phyloP scores from a whole-genome alignment of 2,888 invertebrate genomes.

The Tinea semifulvella region DNA sequence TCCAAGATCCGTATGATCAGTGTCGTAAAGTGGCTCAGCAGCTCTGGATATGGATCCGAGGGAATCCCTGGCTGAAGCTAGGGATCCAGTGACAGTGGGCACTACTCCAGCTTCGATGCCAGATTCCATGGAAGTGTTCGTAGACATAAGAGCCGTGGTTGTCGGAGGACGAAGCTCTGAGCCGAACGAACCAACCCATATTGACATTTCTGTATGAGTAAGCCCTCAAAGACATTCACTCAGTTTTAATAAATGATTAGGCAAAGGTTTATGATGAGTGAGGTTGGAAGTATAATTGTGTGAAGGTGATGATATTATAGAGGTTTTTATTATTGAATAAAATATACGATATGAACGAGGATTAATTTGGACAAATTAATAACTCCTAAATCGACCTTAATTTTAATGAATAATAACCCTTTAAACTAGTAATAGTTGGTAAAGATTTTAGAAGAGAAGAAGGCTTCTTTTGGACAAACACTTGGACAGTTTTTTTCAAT shows the following conservation, averaged over 20 bases:
- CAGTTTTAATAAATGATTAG: neutral
- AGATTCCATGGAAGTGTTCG: slow-evolving; percentile 68
- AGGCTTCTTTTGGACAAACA: slow-evolving; percentile 23
- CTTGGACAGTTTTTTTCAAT: slow-evolving; percentile 19
- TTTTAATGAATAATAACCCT: neutral
- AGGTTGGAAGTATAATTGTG: too few species aligned
- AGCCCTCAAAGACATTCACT: slow-evolving; percentile 2
- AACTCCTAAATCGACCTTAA: too few species aligned
- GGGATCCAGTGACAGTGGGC: slow-evolving; percentile 78
- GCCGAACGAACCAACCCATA: slow-evolving; percentile 58
- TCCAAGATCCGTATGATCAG: slow-evolving; percentile 82
- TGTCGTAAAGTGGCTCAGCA: slow-evolving; percentile 74
- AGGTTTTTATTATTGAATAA: too few species aligned
- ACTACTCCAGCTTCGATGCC: slow-evolving; percentile 74
- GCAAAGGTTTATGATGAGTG: too few species aligned
- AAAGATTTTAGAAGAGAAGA: slow-evolving; percentile 1
- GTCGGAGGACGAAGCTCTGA: slow-evolving; percentile 41
- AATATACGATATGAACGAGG: too few species aligned
- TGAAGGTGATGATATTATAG: too few species aligned
- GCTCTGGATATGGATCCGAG: slow-evolving; percentile 68
- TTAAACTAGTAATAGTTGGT: neutral
- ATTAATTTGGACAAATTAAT: too few species aligned
- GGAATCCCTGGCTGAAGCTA: slow-evolving; percentile 64
- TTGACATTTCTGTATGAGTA: slow-evolving; percentile 37
- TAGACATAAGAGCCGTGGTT: slow-evolving; percentile 46